Conservation (phyloP, 2,113 vertebrate genomes). For the Misgurnus anguillicaudatus region DNA sequence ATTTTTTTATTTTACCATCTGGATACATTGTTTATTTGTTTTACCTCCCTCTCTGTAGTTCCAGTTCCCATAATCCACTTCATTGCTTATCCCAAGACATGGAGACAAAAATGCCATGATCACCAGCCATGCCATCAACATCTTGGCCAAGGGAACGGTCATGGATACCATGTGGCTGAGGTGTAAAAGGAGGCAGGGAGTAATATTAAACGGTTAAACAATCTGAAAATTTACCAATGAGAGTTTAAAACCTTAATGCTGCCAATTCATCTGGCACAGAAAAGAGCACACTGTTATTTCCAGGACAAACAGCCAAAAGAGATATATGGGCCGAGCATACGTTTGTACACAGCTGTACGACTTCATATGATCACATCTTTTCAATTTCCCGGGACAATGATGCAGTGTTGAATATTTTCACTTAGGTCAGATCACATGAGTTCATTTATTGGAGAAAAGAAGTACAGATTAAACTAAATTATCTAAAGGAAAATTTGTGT, state of each 20-base stretch:
- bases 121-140: conserved; percentile 58
- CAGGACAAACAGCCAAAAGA: conserved; percentile 11
- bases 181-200: conserved; percentile 3
- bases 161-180: conserved; percentile 53
- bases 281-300: conserved; percentile 26
- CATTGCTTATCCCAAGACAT: conserved; percentile 65
- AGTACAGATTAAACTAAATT: conserved; percentile 1
- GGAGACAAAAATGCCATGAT: conserved; percentile 59
- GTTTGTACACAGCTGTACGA: neutral
- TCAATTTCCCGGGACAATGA: neutral
- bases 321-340: neutral
- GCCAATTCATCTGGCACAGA: conserved; percentile 20
- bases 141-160: conserved; percentile 58
- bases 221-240: conserved; percentile 4
- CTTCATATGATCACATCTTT: neutral
- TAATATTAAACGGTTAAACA: conserved; percentile 7
- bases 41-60: conserved; percentile 83
- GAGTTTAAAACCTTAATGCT: conserved; percentile 27
- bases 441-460: conserved; percentile 20
- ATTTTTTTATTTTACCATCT: too few relatives aligned
- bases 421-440: neutral
- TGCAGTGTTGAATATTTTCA: neutral
- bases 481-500: too few relatives aligned
- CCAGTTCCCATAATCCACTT: conserved; percentile 76
- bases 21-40: neutral